Evolutionary conservation across 1,140 invertebrate genomes (phyloP).

Genomic region (Achatina immaculata): DNA sequence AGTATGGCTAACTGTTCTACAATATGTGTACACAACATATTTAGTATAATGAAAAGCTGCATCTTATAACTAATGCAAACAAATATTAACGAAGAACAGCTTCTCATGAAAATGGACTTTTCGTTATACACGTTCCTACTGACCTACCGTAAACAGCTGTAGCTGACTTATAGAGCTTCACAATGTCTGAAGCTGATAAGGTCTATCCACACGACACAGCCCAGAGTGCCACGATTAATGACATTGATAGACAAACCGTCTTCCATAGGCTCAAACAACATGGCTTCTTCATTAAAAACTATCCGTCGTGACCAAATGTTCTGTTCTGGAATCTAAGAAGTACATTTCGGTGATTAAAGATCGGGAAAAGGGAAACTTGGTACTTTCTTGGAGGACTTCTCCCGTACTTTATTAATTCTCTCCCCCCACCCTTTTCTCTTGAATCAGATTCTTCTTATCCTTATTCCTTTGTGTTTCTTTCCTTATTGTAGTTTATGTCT

Average conservation of each 20-base stretch:
- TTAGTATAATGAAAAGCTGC: no score
- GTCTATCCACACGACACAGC: not conserved
- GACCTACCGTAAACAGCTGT: not conserved
- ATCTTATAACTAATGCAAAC: no score
- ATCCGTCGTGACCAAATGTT: not conserved
- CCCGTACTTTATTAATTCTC: no score
- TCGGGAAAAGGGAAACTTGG: not conserved
- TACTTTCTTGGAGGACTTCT: no score
- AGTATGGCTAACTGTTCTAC: no score
- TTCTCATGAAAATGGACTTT: no score
- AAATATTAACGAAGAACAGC: no score
- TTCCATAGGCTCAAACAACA: not conserved
- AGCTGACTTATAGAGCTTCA: not conserved
- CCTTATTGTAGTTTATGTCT: no score
- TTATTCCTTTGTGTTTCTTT: no score
- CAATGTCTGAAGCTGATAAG: not conserved
- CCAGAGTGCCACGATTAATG: not conserved
- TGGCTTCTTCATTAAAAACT: not conserved
- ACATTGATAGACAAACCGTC: not conserved
- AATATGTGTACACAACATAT: no score
- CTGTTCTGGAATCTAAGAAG: not conserved
- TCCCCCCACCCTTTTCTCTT: no score
- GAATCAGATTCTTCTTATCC: no score
- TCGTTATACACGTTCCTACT: not conserved
- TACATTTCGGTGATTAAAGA: not conserved